Evolutionary conservation across 2,113 vertebrate species (phyloP), one percentile per base, ranked within the genome.

Genomic region (Syrrhaptes paradoxus): DNA sequence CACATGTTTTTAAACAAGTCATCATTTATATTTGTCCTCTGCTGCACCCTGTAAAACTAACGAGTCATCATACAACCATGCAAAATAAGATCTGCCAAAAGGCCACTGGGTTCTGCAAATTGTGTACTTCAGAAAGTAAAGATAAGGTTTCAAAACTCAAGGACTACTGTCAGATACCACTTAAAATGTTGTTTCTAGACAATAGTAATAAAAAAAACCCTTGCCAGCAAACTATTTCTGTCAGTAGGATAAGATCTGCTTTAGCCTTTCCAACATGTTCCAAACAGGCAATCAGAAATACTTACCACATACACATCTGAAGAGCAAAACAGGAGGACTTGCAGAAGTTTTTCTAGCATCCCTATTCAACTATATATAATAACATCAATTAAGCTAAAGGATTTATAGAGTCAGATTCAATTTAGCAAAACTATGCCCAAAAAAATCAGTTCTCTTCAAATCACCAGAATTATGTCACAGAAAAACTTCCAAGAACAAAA

Each of bases 11-110:
- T 19, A 46, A 63, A 87, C 45, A 65, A 75, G n/a, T 17, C 18
- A 34, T 80, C 32, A 6, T 61, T 93, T 93, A 52, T 71, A 75
- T 90, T 89, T 95, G 65, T 81, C 90, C 45, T 95, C 51, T 89
- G 76, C 94, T 62, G 49, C 75, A 90, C 65, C 57, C 48, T 28
- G 34, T 49, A 80, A 88, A 92, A 83, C 48, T 71, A 89, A 76
- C 73, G 52, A 95, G 41, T 51, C 68, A 74, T 74, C 65, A 72
- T 11, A 63, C n/a, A 86, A 58, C 54, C 52, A 88, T 3, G 17
- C 32, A 81, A 34, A 46, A 34, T 24, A 68, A 16, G 14, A 79
- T 85, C 43, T 57, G 83, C 34, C 57, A 89, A 63, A 62, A 79
- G 48, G 52, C 63, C 58, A 32, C 31, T 7, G 59, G 59, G 31